Evolutionary conservation across 1,140 invertebrate species (phyloP), one percentile per base, ranked within the genome.

Genomic region (Asbolus verrucosus): DNA sequence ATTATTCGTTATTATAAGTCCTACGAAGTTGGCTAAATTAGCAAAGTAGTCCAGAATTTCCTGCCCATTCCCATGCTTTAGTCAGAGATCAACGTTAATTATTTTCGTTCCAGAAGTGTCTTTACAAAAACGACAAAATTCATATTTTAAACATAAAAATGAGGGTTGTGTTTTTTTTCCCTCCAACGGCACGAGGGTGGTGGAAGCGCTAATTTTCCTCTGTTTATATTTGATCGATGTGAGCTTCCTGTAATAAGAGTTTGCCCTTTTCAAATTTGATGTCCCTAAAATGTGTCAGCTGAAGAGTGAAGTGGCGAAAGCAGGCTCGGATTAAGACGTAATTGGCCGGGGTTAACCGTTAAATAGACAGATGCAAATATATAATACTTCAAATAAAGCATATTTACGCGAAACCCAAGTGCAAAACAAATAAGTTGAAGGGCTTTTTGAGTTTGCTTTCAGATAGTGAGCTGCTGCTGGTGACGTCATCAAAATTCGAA

Each of bases 1-100:
- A 54, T 54, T 54, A 54, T 54, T 54, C 46, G 46, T 54, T 54
- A 54, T 54, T 30, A 54, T 54, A 54, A 54, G 46, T 11, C 46
- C 19, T 11, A 16, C 46, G 46, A 54, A 54, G 19, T 54, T 54
- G 46, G 19, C 27, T 54, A 54, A 54, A 54, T 54, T 54, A 54
- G 46, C 46, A 27, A 54, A 54, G 46, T 54, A 54, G 46, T 54
- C 46, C 46, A 27, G 46, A 54, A 54, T 54, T 54, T 54, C 46
- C 46, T 54, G 46, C n/a, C 46, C 46, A 54, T 54, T 54, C 27
- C 21, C 46, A 27, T 31, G n/a, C 46, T 54, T 54, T 54, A 27
- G 19, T 11, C 27, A 3, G 21, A 54, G 46, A 54, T 54, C 46
- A 27, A 11, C 11, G 21, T 6, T 54, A 54, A 54, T 54, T 54